Evolutionary conservation across 1,140 invertebrate species (phyloP), one percentile per base, ranked within the genome.

Genomic region (Eulimnadia texana): DNA sequence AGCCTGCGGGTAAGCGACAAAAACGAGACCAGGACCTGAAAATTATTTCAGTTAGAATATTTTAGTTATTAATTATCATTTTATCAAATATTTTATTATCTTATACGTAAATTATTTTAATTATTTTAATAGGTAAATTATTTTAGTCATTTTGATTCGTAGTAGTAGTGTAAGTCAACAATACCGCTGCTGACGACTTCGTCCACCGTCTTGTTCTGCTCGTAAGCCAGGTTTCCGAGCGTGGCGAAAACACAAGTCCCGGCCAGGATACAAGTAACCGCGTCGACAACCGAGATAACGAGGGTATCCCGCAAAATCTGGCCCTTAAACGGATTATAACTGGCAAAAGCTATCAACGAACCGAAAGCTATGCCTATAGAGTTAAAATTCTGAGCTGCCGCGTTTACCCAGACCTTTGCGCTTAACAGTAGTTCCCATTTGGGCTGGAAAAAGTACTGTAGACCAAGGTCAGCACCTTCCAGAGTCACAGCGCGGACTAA

Each of bases 341-440:
- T 93, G n/a, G 90, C 86, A 71, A 93, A 93, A 68, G 89, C 90
- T 68, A 95, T 92, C 78, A 94, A 88, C 3, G 89, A 90, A 20
- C 92, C 92, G 68, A 92, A 90, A 0, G 88, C 88, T 29, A 93
- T 88, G 58, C 90, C 88, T 62, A 94, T 83, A 0, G 91, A 93
- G 75, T 93, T 93, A 72, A 95, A 93, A 65, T 90, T 91, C 75
- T 95, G 91, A 6, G 87, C 88, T 6, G 88, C 86, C 11, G 91
- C 91, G 72, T 90, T 90, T 13, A 91, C 84, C 90, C 91, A 93
- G 1, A 91, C 84, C 76, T 89, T 88, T 19, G 88, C 83, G 68
- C 90, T 83, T 53, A 80, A 78, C n/a, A 93, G 75, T 6, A 89
- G 73, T 65, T 85, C 79, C 87, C 89, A 93, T 57, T 85, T 82